Percentiles rank a stretch among this genome's conserved stretches.
Conservation (phyloP, 2,113 vertebrate species). For the Brachionichthys hirsutus region DNA sequence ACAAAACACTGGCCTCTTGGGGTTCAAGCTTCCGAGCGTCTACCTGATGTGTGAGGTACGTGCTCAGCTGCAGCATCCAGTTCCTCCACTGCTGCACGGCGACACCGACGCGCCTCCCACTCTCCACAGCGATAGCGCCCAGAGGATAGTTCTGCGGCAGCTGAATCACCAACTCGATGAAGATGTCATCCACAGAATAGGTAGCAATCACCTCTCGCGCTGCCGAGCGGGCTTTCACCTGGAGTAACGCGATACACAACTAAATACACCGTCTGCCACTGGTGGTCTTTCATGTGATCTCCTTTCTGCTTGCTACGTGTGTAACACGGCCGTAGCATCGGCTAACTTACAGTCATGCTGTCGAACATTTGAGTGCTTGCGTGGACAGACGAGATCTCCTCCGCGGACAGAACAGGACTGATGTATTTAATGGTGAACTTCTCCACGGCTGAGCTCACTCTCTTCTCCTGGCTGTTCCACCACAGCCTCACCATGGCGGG, state of each 20-base stretch:
- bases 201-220: conserved; percentile 95
- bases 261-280: conserved; percentile 2
- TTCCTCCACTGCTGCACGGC: conserved; percentile 98
- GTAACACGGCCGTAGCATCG: too few relatives aligned
- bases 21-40: conserved; percentile 2
- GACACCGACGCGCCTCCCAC: conserved; percentile 94
- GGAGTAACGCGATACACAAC: conserved; percentile 18
- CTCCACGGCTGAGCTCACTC: conserved; percentile 88
- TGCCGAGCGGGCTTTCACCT: conserved; percentile 94
- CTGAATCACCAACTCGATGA: conserved; percentile 96
- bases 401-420: conserved; percentile 88
- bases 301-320: conserved; percentile 1
- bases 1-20: not conserved
- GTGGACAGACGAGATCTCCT: conserved; percentile 94
- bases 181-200: conserved; percentile 95
- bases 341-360: conserved; percentile 88
- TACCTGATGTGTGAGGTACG: conserved; percentile 97
- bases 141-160: conserved; percentile 92
- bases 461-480: conserved; percentile 98
- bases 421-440: conserved; percentile 94
- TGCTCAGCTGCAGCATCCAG: conserved; percentile 98
- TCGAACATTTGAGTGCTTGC: conserved; percentile 90
- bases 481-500: conserved; percentile 96
- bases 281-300: conserved; percentile 2
- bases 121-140: conserved; percentile 91